Base-by-base conservation (phyloP, 2,888 invertebrate genomes). In the Agrotis puta region DNA sequence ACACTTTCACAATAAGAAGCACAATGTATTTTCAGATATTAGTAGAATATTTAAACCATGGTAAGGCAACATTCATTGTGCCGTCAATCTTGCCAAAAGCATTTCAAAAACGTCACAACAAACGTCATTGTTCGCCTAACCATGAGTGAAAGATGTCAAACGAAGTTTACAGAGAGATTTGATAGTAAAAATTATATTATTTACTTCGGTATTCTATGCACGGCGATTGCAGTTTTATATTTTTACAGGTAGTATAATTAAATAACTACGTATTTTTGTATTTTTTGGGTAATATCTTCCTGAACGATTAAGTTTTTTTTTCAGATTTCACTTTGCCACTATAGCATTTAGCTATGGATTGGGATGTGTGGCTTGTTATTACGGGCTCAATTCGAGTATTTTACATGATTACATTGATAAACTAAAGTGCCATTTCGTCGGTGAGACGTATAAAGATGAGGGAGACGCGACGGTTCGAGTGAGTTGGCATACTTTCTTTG, bases 141-240 rank as follows among this genome's bases (percentile, higher is more conserved):
- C 95, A 96, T 96, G 95, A 95, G 94, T 94, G 95, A 95, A 94
- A 94, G 94, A 94, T 95, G 95, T 96, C 95, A 95, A 92, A 93
- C 89, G 85, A 93, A 94, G 92, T 92, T 93, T 89, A 89, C 85
- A 91, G 93, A 94, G 90, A 94, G 93, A 92, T 92, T 93, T 93
- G 92, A 92, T 90, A 95, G 94, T 93, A 92, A 89, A 91, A 95
- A 94, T 93, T 94, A 93, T 93, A 92, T 94, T 94, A 92, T 95
- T 94, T 95, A 90, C 89, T 82, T 92, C 79, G 93, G 93, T 87
- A 89, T 94, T 85, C 72, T 93, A 77, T 91, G 92, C 82, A 91
- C 91, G 81, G 91, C 92, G 69, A 79, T 94, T 72, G 93, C 93
- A 79, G 90, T 94, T 76, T 88, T 95, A 89, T 94, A 93, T 92